Evolutionary conservation across 2,888 invertebrate genomes (phyloP).

Genomic region (Diaprepes abbreviatus): DNA sequence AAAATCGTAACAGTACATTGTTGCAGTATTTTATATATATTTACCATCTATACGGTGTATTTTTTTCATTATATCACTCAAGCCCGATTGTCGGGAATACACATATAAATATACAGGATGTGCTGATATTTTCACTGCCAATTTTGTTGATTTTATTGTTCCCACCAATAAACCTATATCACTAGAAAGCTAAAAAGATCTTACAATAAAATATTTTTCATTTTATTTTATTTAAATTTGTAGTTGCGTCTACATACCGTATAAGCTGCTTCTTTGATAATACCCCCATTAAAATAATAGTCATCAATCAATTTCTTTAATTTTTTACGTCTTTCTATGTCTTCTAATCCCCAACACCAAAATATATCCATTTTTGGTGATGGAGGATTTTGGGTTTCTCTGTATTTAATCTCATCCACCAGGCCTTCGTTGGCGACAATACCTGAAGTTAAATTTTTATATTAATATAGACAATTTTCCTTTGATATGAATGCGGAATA

Average conservation of each 20-base stretch:
- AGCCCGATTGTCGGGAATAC: not conserved
- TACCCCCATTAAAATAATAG: conserved; percentile 1
- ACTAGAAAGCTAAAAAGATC: not conserved
- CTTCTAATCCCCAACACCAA: not conserved
- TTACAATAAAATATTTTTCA: too few relatives aligned
- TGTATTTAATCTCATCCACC: too few relatives aligned
- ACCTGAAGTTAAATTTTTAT: not conserved
- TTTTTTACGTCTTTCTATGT: not conserved
- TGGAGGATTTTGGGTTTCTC: too few relatives aligned
- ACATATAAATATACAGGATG: conserved; percentile 8
- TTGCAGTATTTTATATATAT: not conserved
- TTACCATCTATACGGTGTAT: not conserved
- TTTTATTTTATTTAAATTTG: too few relatives aligned
- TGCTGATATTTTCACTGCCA: not conserved
- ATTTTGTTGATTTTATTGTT: not conserved
- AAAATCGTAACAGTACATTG: too few relatives aligned
- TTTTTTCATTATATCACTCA: not conserved
- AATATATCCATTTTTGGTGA: not conserved
- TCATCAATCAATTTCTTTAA: not conserved
- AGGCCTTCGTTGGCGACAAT: conserved; percentile 4
- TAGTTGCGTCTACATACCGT: not conserved
- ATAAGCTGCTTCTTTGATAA: not conserved
- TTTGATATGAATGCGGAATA: too few relatives aligned
- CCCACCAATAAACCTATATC: not conserved
- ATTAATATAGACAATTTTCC: too few relatives aligned